A percentile compares a stretch with the other conserved stretches of the same genome.
Conservation (phyloP, 2,888 invertebrate genomes). For the Drosophila kuntzei region DNA sequence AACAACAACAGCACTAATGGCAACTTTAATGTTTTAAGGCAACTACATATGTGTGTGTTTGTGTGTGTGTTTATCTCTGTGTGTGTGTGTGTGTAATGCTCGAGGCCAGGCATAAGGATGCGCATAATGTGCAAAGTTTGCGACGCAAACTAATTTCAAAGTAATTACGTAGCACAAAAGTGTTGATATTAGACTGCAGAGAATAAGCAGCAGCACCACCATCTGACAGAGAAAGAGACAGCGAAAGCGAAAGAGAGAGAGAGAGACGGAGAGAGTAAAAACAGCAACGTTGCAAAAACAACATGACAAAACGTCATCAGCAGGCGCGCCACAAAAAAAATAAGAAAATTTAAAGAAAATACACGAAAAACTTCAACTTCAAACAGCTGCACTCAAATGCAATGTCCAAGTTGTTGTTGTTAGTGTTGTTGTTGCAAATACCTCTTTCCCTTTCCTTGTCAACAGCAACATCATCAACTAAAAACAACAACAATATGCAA, state of each 20-base stretch:
- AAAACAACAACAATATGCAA: conserved; percentile 39
- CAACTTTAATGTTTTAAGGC: conserved; percentile 73
- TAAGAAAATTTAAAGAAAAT: conserved; percentile 20
- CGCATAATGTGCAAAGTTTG: conserved; percentile 82
- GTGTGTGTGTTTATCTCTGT: conserved; percentile 26
- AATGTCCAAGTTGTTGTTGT: conserved; percentile 30
- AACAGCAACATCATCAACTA: conserved; percentile 43
- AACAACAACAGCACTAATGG: conserved; percentile 60
- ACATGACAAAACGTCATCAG: conserved; percentile 73
- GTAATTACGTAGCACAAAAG: conserved; percentile 84
- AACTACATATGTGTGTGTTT: conserved; percentile 5
- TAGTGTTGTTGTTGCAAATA: conserved; percentile 3
- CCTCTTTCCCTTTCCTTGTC: not conserved
- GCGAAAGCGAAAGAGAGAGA: not conserved
- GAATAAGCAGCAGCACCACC: conserved; percentile 23
- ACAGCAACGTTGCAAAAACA: conserved; percentile 58
- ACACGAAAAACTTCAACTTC: conserved; percentile 41
- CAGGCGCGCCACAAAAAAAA: conserved; percentile 44
- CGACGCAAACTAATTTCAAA: conserved; percentile 83
- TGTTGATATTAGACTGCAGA: conserved; percentile 80
- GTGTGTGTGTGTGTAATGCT: conserved; percentile 41
- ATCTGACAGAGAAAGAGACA: not conserved
- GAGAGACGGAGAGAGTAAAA: not conserved
- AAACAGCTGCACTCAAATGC: conserved; percentile 65
- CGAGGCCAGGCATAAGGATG: conserved; percentile 70